A percentile compares a stretch with the other conserved stretches of the same genome.
Conservation (phyloP, 2,797 vertebrate genomes). For the Chaenodraco wilsoni region DNA sequence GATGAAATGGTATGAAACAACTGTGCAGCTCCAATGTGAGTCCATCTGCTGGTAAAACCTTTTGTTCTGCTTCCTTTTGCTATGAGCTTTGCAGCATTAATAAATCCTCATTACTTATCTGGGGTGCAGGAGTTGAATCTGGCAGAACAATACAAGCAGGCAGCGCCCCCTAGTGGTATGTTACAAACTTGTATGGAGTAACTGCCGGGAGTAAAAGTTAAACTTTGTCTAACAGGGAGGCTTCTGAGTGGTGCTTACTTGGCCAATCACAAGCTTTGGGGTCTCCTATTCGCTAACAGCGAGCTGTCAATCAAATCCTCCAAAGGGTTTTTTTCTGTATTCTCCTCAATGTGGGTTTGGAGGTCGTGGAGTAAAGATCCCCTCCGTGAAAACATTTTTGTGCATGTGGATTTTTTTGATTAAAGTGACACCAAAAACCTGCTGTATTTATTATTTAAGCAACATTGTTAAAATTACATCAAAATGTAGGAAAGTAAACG, state of each 20-base stretch:
- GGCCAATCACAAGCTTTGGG: conserved; percentile 53
- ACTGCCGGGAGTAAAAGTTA: not conserved
- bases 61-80: conserved; percentile 50
- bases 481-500: not conserved
- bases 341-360: conserved; percentile 40
- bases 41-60: conserved; percentile 32
- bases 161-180: conserved; percentile 60
- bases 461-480: not conserved
- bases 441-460: no score
- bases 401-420: not conserved
- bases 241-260: conserved; percentile 20
- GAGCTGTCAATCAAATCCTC: conserved; percentile 70
- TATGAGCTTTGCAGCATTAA: conserved; percentile 42
- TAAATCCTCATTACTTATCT: conserved; percentile 31
- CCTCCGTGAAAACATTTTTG: conserved; percentile 18
- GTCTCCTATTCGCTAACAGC: conserved; percentile 64
- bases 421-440: not conserved
- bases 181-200: not conserved
- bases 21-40: conserved; percentile 17
- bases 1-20: conserved; percentile 47
- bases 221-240: conserved; percentile 16
- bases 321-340: conserved; percentile 7
- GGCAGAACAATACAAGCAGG: conserved; percentile 8
- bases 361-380: conserved; percentile 32
- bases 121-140: conserved; percentile 7